Evolutionary conservation across 2,888 invertebrate species (phyloP), one percentile per base, ranked within the genome.

Genomic region (Pyralis farinalis): DNA sequence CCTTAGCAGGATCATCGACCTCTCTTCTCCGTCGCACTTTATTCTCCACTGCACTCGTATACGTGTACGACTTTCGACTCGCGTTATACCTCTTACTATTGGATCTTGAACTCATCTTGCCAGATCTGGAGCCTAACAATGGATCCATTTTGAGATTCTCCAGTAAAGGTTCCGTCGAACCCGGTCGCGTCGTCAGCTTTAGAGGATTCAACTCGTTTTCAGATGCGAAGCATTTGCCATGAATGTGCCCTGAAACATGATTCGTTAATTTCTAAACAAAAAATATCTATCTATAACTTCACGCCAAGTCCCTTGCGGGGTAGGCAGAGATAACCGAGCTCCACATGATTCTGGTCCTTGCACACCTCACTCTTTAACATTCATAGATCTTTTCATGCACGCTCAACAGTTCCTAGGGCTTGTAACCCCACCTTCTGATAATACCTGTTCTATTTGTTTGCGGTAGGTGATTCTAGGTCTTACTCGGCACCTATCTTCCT

Each of bases 181-280:
- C 86, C 0, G 86, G 89, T 20, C 91, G 75, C 7, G 75, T 66
- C 9, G 75, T 74, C 8, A 93, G 61, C 37, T 92, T 92, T 0
- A 95, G 71, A 0, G 94, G 94, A 74, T 95, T 95, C 0, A 93
- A 90, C 50, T 92, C 89, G 9, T 90, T 90, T 10, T 90, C 76
- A 0, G 90, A 78, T 28, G 94, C 85, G 28, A 84, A 90, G 53
- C 95, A 95, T 65, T 92, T 90, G 10, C 94, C 93, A 41, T 92
- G 91, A n/a, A 90, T 91, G 61, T 89, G 84, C 49, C 91, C 93
- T 91, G 77, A 36, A 62, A 31, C 20, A n/a, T n/a, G n/a, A n/a
- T n/a, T n/a, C n/a, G n/a, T n/a, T n/a, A n/a, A n/a, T n/a, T n/a
- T n/a, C n/a, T n/a, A n/a, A n/a, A n/a, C n/a, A n/a, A n/a, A n/a